Evolutionary conservation across 2,888 invertebrate genomes (phyloP), one percentile per base, ranked within the genome.

Genomic region (Trachelus tabidus): DNA sequence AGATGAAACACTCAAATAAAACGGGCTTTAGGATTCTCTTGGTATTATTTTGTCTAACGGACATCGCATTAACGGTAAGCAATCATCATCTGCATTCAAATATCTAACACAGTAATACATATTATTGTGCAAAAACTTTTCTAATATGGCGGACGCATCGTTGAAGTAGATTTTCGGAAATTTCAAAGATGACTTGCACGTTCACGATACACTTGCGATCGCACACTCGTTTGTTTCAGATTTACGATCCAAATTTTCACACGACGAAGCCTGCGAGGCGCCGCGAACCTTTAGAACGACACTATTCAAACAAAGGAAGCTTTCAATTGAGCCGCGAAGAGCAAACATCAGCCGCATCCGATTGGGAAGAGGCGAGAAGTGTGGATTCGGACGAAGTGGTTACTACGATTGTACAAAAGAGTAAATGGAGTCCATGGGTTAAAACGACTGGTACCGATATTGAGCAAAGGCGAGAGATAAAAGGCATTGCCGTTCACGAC

Each of bases 401-500:
- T 56, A 23, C 84, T 9, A 56, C 68, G 12, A 23, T 79, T 75
- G 73, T 9, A 1, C 1, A 37, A 23, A 79, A 12, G 12, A 80
- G 81, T 23, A 56, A 68, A 12, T 84, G 83, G 85, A 81, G 76
- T 11, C 56, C 81, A 30, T 86, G 87, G 88, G 79, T 74, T 4
- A 83, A 82, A 35, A n/a, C 69, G 37, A 23, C 71, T 3, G 77
- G 35, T 4, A 82, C 81, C 12, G 83, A 83, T 11, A 82, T 85
- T 35, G 85, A 87, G 76, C 84, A 86, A 73, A 79, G 82, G 23
- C 82, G 79, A 12, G 82, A 83, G 68, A 11, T 83, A 15, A 77
- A 78, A 12, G 33, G 73, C 30, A 35, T 0, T 34, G 75, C 77
- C 23, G 75, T 40, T 34, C 69, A 76, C 12, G 11, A 31, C 68